Base-by-base conservation (phyloP, 1,140 invertebrate genomes). In the Littorina saxatilis region DNA sequence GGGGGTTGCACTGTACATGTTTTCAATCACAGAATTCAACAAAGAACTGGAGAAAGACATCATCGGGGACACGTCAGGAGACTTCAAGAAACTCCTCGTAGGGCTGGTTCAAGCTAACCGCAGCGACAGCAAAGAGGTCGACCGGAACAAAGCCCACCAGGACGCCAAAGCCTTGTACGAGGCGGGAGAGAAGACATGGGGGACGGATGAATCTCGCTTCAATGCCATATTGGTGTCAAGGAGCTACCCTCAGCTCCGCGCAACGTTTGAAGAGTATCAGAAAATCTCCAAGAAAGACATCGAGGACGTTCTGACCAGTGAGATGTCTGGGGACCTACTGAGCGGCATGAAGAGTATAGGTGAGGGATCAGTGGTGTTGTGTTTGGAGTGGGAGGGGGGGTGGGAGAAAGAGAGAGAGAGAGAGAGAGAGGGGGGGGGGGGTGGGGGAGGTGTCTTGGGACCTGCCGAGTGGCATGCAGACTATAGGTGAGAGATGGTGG, bases 61-160 rank as follows among this genome's bases (percentile, higher is more conserved):
- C 74, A 96, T 96, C 88, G 96, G 96, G 32, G 98, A 99, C 89
- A 98, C 98, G 27, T 98, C 97, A 1, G 98, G 97, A 0, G 95
- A 97, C 91, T 98, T 99, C 92, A 96, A 97, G 91, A 95, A 97
- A 80, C 93, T 99, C 7, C 94, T 98, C 61, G 96, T 99, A 32
- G 92, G 93, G 1, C 84, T 93, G 13, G 84, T 91, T 4, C 90
- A 92, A 79, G 89, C 89, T 13, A 92, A 90, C 78, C 85, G 92
- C 29, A 87, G 88, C 32, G 90, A 92, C 66, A 89, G 88, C 61
- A 88, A 83, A 13, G 88, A 88, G 47, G 86, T 83, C 11, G 82
- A 83, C 39, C 80, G 82, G 23, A 91, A 87, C 66, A 89, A 91
- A 68, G 92, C 91, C 1, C 85, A 90, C 80, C 87, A 91, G 75